A percentile compares a stretch with the other conserved stretches of the same genome.
phyloP scores from a whole-genome alignment of 2,113 vertebrate genomes.

The Miniopterus natalensis region DNA sequence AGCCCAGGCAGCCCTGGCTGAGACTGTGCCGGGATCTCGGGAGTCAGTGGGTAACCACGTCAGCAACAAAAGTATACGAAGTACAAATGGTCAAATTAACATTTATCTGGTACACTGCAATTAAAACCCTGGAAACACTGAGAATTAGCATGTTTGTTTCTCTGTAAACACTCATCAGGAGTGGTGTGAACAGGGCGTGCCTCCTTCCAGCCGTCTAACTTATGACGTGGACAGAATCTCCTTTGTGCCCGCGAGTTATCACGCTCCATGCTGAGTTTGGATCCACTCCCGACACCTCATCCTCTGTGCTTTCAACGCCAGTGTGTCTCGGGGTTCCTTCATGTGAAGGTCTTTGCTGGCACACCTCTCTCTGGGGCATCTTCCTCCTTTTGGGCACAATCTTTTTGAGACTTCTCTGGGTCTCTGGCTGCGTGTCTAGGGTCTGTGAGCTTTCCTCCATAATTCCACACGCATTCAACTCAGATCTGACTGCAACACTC shows the following conservation, averaged over 20 bases:
- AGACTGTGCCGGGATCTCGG: background rate
- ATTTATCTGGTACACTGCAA: background rate
- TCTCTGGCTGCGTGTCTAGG: too few species aligned
- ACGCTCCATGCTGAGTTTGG: background rate
- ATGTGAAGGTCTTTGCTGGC: background rate
- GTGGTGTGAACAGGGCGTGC: background rate
- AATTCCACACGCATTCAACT: background rate
- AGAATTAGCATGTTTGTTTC: background rate
- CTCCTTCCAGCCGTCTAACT: background rate
- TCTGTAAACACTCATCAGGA: background rate
- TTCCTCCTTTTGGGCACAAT: background rate
- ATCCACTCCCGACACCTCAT: background rate
- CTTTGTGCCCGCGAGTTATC: background rate
- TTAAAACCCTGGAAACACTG: background rate
- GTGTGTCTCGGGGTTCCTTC: background rate
- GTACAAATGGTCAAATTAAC: background rate
- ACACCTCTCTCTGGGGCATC: background rate
- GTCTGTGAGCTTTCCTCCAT: background rate
- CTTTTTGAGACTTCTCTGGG: background rate
- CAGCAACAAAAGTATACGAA: background rate
- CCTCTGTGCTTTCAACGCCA: background rate
- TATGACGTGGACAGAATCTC: background rate
- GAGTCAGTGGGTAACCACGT: background rate
- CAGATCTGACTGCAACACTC: background rate
- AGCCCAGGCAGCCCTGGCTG: background rate